phyloP scores from a whole-genome alignment of 2,113 vertebrate genomes.

The Ploceus nigricollis region DNA sequence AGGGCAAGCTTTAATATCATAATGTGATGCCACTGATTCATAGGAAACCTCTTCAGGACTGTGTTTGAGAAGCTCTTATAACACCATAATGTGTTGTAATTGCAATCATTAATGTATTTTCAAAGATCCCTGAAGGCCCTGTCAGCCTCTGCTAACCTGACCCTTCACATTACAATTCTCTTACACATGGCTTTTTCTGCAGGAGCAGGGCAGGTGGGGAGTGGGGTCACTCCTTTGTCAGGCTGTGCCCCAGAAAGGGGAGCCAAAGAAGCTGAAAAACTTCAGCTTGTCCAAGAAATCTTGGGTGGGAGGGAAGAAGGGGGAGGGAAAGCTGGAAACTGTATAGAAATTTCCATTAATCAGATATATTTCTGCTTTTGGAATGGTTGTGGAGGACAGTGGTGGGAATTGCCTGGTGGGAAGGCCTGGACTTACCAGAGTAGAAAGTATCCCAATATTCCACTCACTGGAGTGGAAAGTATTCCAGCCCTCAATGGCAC shows the following conservation, averaged over 20 bases:
- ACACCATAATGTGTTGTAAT: not conserved
- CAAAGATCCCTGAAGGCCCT: not conserved
- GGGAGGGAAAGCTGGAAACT: not conserved
- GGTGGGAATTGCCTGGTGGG: not conserved
- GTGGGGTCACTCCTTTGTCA: not conserved
- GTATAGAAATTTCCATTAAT: not conserved
- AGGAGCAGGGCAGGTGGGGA: not conserved
- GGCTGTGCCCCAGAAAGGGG: not conserved
- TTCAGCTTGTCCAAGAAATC: not conserved
- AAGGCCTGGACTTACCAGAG: not conserved
- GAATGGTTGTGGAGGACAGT: not conserved
- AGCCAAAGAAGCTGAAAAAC: not conserved
- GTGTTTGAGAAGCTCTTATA: not conserved
- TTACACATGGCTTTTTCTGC: not conserved
- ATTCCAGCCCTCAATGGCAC: not conserved
- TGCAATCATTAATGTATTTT: not conserved
- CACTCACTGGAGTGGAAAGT: not conserved
- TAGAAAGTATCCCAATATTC: not conserved
- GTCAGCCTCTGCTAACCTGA: not conserved
- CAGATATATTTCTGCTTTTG: not conserved
- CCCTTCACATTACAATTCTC: not conserved
- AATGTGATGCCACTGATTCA: not conserved
- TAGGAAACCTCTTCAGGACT: not conserved
- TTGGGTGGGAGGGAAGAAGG: fast-evolving
- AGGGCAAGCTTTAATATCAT: not conserved